These are phyloP conservation scores for Linyphia triangularis DNA, from an alignment of 2,888 invertebrate species.

Conservation along the genomic window DNA sequence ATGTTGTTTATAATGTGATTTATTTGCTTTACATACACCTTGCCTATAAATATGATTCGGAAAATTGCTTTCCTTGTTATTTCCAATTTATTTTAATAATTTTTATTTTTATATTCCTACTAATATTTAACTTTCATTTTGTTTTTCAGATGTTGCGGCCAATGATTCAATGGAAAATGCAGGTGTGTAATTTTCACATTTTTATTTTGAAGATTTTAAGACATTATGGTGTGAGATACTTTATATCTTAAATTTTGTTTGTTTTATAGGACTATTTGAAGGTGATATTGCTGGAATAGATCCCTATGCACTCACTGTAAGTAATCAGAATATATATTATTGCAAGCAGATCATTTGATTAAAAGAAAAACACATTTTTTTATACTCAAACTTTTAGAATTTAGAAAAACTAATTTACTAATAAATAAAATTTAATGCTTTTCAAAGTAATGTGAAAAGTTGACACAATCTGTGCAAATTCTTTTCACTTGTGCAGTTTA, in stretches of 20 bases:
- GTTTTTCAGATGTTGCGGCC: slow-evolving; percentile 32
- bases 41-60: too few species aligned
- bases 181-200: slow-evolving; percentile 15
- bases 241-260: neutral
- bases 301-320: slow-evolving; percentile 59
- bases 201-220: neutral
- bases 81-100: neutral
- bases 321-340: slow-evolving; percentile 15
- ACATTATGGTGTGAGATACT: neutral
- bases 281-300: slow-evolving; percentile 70
- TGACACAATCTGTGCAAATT: too few species aligned
- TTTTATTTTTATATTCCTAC: neutral
- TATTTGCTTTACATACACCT: too few species aligned
- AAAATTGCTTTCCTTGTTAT: neutral
- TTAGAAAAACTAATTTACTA: too few species aligned
- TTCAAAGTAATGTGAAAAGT: too few species aligned
- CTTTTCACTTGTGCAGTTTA: too few species aligned
- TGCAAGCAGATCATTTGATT: too few species aligned
- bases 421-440: too few species aligned
- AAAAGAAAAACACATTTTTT: too few species aligned
- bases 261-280: slow-evolving; percentile 65
- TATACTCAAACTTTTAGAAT: too few species aligned
- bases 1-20: too few species aligned
- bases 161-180: slow-evolving; percentile 65
- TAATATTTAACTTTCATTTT: neutral